Evolutionary conservation across 2,113 vertebrate genomes (phyloP).

Genomic region (Percopsis transmontana): DNA sequence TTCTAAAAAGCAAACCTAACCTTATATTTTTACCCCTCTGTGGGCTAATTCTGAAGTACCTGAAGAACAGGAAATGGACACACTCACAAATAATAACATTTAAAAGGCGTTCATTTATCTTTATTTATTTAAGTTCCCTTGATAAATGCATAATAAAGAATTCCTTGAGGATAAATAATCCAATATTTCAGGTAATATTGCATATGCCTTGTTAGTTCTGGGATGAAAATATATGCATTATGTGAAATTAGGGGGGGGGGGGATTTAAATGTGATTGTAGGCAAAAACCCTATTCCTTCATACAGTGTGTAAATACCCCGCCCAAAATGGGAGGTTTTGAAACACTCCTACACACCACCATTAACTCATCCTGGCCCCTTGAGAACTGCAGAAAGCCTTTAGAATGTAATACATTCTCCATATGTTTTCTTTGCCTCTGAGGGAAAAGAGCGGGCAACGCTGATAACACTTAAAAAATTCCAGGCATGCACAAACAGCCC

Average conservation of each 20-base stretch:
- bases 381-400: conserved; percentile 4
- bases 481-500: conserved; percentile 77
- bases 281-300: too few relatives aligned
- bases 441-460: conserved; percentile 64
- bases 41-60: conserved; percentile 11
- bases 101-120: too few relatives aligned
- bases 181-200: neutral
- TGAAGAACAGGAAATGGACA: conserved; percentile 20
- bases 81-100: too few relatives aligned
- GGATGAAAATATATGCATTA: too few relatives aligned
- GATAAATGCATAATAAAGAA: neutral
- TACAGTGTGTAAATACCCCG: too few relatives aligned
- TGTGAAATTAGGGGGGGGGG: too few relatives aligned
- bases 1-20: conserved; percentile 15
- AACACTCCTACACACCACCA: too few relatives aligned
- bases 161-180: neutral
- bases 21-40: conserved; percentile 26
- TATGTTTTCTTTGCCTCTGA: conserved; percentile 50
- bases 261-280: too few relatives aligned
- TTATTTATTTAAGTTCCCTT: neutral
- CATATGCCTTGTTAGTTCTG: neutral
- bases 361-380: neutral
- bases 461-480: conserved; percentile 79
- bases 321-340: too few relatives aligned
- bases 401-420: conserved; percentile 23